A percentile compares a stretch with the other conserved stretches of the same genome.
phyloP scores from a whole-genome alignment of 2,888 invertebrate species.

The Pantelozetes paolii region DNA sequence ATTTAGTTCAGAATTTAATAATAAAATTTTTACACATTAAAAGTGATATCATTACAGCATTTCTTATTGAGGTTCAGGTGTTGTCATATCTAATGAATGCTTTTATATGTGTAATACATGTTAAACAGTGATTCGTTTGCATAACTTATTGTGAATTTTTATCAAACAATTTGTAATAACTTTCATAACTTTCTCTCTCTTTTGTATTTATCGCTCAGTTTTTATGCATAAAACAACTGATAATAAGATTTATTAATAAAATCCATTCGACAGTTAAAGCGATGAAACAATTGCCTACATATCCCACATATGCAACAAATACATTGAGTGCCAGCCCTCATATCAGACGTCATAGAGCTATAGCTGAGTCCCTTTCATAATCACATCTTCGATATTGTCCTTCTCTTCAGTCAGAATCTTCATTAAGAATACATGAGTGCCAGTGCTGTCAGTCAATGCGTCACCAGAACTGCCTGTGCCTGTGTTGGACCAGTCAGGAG shows the following conservation, averaged over 20 bases:
- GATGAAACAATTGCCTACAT: constrained; percentile 2
- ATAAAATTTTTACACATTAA: too few relatives aligned
- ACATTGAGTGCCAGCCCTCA: constrained; percentile 13
- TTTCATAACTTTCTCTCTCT: background rate
- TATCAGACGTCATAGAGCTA: background rate
- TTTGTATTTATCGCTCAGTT: background rate
- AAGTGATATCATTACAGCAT: too few relatives aligned
- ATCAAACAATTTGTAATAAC: constrained; percentile 13
- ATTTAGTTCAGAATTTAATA: too few relatives aligned
- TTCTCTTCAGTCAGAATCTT: constrained; percentile 24
- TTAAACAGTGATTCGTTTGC: background rate
- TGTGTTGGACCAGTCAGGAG: constrained; percentile 15
- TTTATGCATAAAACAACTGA: constrained; percentile 12
- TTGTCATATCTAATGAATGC: too few relatives aligned
- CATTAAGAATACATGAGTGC: constrained; percentile 15
- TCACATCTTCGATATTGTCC: constrained; percentile 30
- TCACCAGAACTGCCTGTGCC: constrained; percentile 29
- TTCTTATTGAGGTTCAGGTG: too few relatives aligned
- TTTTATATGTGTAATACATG: too few relatives aligned
- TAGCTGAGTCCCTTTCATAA: constrained; percentile 9
- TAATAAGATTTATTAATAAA: constrained; percentile 2
- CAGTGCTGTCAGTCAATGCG: constrained; percentile 27
- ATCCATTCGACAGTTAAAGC: background rate
- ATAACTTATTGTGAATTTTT: background rate
- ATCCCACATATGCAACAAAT: constrained; percentile 34